Conservation (phyloP, 2,797 vertebrate species). For the Phrynocephalus guinanensis region DNA sequence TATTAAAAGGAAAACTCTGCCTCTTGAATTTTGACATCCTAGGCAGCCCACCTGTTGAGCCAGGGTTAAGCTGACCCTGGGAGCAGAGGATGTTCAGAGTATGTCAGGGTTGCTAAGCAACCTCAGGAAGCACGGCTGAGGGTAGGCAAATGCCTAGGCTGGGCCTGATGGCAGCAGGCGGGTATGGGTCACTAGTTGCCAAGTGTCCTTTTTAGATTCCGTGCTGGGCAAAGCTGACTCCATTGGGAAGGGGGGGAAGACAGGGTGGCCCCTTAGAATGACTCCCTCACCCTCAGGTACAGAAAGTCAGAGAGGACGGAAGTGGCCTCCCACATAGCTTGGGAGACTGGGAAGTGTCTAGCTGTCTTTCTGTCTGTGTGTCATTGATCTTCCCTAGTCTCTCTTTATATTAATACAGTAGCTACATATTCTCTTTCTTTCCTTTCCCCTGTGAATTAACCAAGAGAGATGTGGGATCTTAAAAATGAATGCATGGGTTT, state of each 20-base stretch:
- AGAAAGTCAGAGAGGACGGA: background rate
- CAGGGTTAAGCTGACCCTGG: background rate
- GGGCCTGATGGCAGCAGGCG: background rate
- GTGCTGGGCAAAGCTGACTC: background rate
- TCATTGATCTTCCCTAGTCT: background rate
- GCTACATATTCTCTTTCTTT: background rate
- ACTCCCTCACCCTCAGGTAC: background rate
- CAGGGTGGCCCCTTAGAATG: background rate
- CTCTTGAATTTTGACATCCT: background rate
- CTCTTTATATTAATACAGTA: background rate
- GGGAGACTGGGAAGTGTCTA: too few relatives aligned
- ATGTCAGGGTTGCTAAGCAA: slow-evolving; percentile 10
- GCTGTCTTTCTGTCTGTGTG: background rate
- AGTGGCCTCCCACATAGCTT: background rate
- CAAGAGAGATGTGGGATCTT: background rate
- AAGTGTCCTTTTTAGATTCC: background rate
- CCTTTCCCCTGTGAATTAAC: background rate
- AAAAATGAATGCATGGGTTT: background rate
- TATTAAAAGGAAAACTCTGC: background rate
- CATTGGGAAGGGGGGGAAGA: background rate
- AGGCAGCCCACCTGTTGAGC: background rate
- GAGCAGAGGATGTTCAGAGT: background rate
- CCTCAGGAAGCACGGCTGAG: background rate
- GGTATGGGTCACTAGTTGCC: background rate
- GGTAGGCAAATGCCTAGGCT: background rate